Base-by-base conservation (phyloP, 2,113 vertebrate species). In the Oryzias celebensis region DNA sequence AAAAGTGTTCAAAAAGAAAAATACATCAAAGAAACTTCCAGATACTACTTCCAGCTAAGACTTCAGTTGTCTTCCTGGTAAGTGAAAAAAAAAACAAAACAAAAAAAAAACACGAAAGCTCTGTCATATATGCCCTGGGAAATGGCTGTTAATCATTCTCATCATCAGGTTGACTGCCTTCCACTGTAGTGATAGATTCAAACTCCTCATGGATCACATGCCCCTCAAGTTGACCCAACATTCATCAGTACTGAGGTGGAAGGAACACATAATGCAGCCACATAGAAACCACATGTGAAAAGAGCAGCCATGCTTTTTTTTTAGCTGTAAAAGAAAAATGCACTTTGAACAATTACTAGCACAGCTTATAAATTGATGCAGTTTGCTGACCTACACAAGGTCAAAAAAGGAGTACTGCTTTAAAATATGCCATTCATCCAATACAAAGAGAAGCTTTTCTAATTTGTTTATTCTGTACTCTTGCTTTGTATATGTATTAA, bases 81-180 rank as follows among this genome's bases (percentile, higher is more conserved):
- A 69, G 70, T 26, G 71, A 66, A 50, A 47, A 26, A 62, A 70
- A 57, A 59, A 55, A 4, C 14, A 63, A 43, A 18, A 71, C 58
- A 70, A 57, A 59, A 55, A 4, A 16, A 63, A 43, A 18, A 71
- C 58, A 65, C 50, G 18, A 43, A 78, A 58, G 48, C 48, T 61
- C 64, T 26, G 47, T 78, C 67, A 80, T 52, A 52, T 81, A 77
- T 75, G 58, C 49, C 66, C 56, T 65, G 64, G 52, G 77, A 68
- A 74, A 65, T 56, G 26, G 22, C 52, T 58, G 77, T 85, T 82
- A 82, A 82, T 82, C 76, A 78, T 53, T 41, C 75, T 78, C 61
- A 36, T 36, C 36, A 36, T 36, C 36, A 12, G 8, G 12, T 10
- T 36, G 36, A 2, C 50, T 62, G 68, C 57, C 58, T 72, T 62